These are phyloP conservation scores for Leptosomus discolor DNA, from an alignment of 2,113 vertebrate genomes.

Conservation along the genomic window DNA sequence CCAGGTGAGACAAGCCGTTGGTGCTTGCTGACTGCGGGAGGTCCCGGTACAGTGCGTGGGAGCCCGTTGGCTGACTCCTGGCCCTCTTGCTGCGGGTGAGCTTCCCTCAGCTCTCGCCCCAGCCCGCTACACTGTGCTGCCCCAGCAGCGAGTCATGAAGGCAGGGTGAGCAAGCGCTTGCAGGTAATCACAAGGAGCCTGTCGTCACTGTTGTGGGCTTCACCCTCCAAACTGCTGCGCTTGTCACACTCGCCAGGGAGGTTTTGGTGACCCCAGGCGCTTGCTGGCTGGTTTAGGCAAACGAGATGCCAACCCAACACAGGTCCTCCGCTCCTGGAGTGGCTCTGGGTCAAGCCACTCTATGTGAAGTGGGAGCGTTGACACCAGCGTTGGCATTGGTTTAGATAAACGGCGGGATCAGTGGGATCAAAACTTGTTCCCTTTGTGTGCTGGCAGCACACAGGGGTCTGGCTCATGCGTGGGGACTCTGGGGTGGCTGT, in stretches of 20 bases:
- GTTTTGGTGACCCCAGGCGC: neutral
- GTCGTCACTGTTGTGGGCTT: neutral
- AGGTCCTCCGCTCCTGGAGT: neutral
- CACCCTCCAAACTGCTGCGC: neutral
- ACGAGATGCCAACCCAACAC: neutral
- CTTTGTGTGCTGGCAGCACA: neutral
- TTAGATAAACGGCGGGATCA: rapidly evolving
- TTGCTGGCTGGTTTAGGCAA: neutral
- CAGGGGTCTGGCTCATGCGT: rapidly evolving
- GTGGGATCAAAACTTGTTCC: neutral
- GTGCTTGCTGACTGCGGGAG: neutral
- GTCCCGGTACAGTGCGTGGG: rapidly evolving
- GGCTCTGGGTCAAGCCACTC: neutral
- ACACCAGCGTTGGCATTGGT: neutral
- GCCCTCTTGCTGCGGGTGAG: neutral
- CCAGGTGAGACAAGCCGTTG: rapidly evolving
- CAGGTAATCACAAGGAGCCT: neutral
- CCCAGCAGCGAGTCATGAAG: neutral
- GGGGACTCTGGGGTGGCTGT: neutral
- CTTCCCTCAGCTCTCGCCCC: too few relatives aligned
- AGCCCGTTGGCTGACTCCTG: neutral
- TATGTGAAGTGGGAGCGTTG: rapidly evolving
- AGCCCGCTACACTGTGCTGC: rapidly evolving
- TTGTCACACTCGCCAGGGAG: neutral
- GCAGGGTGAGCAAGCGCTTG: neutral